Evolutionary conservation across 1,140 invertebrate genomes (phyloP).

Genomic region (Neodiprion lecontei): DNA sequence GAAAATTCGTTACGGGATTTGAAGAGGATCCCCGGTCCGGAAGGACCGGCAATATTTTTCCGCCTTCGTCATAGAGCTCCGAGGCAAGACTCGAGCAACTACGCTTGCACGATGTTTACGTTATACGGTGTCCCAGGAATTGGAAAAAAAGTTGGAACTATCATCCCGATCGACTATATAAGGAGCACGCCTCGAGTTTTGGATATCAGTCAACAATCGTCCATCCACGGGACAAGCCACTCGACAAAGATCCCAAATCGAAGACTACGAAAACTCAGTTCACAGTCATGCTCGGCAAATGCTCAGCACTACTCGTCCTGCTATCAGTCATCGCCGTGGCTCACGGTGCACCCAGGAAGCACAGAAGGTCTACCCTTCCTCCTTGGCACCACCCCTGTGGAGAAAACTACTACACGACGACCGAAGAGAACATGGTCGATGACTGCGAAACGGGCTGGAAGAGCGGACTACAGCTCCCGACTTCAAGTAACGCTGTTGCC

Average conservation of each 20-base stretch:
- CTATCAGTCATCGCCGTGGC: not conserved
- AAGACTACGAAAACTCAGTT: constrained; percentile 4
- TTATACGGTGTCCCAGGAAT: not conserved
- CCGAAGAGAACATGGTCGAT: not conserved
- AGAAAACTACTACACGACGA: not conserved
- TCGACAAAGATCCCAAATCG: constrained; percentile 17
- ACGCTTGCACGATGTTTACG: not conserved
- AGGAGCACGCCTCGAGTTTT: constrained; percentile 54
- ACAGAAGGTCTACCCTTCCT: constrained; percentile 31
- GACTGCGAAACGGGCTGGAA: not conserved
- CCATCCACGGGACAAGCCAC: constrained; percentile 33
- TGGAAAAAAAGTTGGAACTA: not conserved
- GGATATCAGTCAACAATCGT: constrained; percentile 55
- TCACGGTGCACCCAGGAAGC: constrained; percentile 23
- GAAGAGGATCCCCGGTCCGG: not conserved
- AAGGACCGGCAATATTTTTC: not conserved
- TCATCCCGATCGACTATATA: constrained; percentile 46
- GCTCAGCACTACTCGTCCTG: not conserved
- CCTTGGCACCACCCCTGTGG: constrained; percentile 54
- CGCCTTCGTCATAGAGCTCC: not conserved
- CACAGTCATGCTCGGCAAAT: not conserved
- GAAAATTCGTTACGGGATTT: not conserved
- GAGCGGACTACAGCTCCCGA: no score
- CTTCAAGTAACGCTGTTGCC: no score
- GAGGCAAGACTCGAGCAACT: not conserved